Conservation (phyloP, 2,888 invertebrate species). For the Buathra laborator region DNA sequence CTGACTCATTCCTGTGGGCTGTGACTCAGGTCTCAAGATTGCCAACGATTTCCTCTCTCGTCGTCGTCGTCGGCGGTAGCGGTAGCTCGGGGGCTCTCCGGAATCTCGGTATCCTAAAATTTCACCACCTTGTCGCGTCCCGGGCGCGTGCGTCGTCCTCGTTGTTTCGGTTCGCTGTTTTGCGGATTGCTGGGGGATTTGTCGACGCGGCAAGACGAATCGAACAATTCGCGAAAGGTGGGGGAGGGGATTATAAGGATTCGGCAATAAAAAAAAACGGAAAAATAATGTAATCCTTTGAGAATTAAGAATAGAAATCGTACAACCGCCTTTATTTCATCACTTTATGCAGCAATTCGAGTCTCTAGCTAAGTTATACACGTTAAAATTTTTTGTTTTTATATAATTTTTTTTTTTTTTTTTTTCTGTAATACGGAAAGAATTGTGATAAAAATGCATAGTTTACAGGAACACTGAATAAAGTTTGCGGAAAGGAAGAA, state of each 20-base stretch:
- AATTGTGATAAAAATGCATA: slow-evolving; percentile 59
- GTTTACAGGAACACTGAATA: slow-evolving; percentile 54
- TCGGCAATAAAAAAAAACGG: neutral
- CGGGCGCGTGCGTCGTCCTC: no score
- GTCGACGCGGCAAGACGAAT: neutral
- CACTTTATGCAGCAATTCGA: slow-evolving; percentile 44
- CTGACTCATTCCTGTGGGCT: slow-evolving; percentile 78
- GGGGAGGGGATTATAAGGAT: neutral
- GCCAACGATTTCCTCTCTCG: slow-evolving; percentile 79
- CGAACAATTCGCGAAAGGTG: neutral
- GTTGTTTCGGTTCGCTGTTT: no score
- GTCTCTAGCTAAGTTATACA: slow-evolving; percentile 51
- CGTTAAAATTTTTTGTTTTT: slow-evolving; percentile 38
- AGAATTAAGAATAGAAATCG: slow-evolving; percentile 64
- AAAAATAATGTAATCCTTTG: neutral
- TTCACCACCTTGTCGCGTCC: neutral
- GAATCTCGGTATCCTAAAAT: slow-evolving; percentile 43
- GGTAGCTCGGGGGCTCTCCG: neutral
- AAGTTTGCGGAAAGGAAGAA: slow-evolving; percentile 30
- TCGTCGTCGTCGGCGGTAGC: neutral
- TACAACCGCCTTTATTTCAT: slow-evolving; percentile 63
- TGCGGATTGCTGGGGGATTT: neutral
- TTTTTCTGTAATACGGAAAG: slow-evolving; percentile 53
- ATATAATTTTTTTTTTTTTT: neutral
- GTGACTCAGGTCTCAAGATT: slow-evolving; percentile 82